These are phyloP conservation scores for Alethe diademata DNA, from an alignment of 2,113 vertebrate species.

Conservation along the genomic window DNA sequence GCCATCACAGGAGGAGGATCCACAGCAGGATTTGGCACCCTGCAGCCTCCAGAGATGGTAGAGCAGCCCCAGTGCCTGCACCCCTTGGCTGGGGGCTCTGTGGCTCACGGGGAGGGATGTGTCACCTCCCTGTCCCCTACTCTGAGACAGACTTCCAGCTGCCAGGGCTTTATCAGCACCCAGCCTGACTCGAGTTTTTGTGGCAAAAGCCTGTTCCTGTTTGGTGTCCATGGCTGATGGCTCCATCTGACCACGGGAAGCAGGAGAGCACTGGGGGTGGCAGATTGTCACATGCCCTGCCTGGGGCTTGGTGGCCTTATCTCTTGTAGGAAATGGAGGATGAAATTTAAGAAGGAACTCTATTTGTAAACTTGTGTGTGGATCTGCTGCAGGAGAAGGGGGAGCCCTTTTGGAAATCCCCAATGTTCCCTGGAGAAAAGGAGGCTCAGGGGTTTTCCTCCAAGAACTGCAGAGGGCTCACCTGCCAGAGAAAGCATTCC, in stretches of 20 bases:
- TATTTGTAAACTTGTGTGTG: not conserved
- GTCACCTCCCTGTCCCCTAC: not conserved
- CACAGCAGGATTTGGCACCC: not conserved
- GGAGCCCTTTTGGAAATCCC: not conserved
- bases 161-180: not conserved
- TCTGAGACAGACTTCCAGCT: not conserved
- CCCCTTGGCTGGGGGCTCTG: not conserved
- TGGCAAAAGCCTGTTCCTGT: not conserved
- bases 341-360: not conserved
- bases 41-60: not conserved
- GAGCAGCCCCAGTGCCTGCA: not conserved
- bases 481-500: too few species aligned
- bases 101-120: not conserved
- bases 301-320: accelerated
- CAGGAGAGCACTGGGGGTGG: accelerated
- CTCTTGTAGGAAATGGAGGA: not conserved
- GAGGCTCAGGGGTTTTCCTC: not conserved
- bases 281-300: not conserved
- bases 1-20: not conserved
- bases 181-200: not conserved
- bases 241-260: not conserved
- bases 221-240: accelerated
- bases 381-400: not conserved
- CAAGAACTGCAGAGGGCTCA: too few species aligned
- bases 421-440: not conserved